A percentile compares a stretch with the other conserved stretches of the same genome.
phyloP scores from a whole-genome alignment of 2,888 invertebrate species.

The Monoplex corrugatus region DNA sequence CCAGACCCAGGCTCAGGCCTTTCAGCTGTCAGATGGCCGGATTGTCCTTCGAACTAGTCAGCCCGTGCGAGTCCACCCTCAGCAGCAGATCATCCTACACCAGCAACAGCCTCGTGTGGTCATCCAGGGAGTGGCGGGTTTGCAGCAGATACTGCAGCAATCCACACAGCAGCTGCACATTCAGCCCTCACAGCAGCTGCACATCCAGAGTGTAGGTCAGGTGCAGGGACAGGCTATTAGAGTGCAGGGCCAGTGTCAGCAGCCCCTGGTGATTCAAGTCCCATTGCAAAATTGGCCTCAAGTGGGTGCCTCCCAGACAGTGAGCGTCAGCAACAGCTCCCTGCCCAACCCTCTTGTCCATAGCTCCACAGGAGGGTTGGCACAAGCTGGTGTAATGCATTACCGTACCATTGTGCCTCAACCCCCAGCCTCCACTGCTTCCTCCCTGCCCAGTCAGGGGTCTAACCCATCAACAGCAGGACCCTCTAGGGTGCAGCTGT shows the following conservation, averaged over 20 bases:
- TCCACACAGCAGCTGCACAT: slow-evolving; percentile 43
- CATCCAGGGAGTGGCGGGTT: slow-evolving; percentile 14
- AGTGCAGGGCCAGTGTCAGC: neutral
- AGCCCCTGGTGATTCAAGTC: slow-evolving; percentile 28
- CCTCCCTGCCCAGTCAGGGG: neutral
- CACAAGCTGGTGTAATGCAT: neutral
- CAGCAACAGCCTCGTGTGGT: slow-evolving; percentile 49
- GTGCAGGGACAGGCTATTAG: neutral
- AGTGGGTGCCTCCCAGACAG: neutral
- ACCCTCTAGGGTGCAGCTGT: neutral
- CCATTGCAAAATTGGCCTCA: slow-evolving; percentile 29
- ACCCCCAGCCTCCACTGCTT: slow-evolving; percentile 46
- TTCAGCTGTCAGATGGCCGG: slow-evolving; percentile 45
- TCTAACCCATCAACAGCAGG: neutral
- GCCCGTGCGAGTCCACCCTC: slow-evolving; percentile 56
- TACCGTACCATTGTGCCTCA: slow-evolving; percentile 57
- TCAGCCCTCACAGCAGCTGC: slow-evolving; percentile 47
- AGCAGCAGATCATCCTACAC: slow-evolving; percentile 44
- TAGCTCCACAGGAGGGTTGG: neutral
- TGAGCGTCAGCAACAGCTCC: neutral
- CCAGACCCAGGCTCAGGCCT: slow-evolving; percentile 79
- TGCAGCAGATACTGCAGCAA: slow-evolving; percentile 43
- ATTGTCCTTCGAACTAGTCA: slow-evolving; percentile 46
- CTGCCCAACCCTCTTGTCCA: neutral
- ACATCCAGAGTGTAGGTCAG: slow-evolving; percentile 31